Evolutionary conservation across 1,140 invertebrate species (phyloP), one percentile per base, ranked within the genome.

Genomic region (Trichomalopsis sarcophagae): DNA sequence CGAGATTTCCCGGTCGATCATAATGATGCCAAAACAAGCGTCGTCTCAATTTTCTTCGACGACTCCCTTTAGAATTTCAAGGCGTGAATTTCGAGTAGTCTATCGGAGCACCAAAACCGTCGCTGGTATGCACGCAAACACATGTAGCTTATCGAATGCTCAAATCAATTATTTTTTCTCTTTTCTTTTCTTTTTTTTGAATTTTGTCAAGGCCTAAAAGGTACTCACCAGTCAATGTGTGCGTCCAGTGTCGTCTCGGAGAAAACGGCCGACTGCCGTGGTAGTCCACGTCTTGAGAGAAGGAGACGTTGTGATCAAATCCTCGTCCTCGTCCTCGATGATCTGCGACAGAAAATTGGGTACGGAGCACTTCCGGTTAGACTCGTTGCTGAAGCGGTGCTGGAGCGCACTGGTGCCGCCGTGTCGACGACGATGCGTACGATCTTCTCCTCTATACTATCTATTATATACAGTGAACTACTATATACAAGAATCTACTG

Each of bases 101-200:
- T 92, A 93, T 93, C 91, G 90, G 91, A 91, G 90, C 91, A 93
- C 92, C 90, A 93, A 93, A 89, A 93, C 87, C 91, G 87, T 87
- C 79, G 86, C 27, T 55, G n/a, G 30, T 69, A 27, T 69, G n/a
- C 23, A 30, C 62, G 13, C 44, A 68, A 68, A n/a, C 4, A n/a
- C 9, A 4, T 14, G n/a, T 21, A 21, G 33, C 33, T 36, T 36
- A 36, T 36, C 21, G 62, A 21, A 14, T n/a, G 62, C 62, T 17
- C 1, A 27, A 27, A 27, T 27, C 27, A 14, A 68, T 62, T 79
- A 27, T 40, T 40, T 66, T 36, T 27, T 79, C 36, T 47, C 40
- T 21, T 71, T 71, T 11, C 17, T 68, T 80, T 68, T n/a, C n/a
- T n/a, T 80, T 80, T 69, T 33, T 73, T 73, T 62, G 36, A 80